Base-by-base conservation (phyloP, 2,113 vertebrate species). In the Propithecus coquereli region DNA sequence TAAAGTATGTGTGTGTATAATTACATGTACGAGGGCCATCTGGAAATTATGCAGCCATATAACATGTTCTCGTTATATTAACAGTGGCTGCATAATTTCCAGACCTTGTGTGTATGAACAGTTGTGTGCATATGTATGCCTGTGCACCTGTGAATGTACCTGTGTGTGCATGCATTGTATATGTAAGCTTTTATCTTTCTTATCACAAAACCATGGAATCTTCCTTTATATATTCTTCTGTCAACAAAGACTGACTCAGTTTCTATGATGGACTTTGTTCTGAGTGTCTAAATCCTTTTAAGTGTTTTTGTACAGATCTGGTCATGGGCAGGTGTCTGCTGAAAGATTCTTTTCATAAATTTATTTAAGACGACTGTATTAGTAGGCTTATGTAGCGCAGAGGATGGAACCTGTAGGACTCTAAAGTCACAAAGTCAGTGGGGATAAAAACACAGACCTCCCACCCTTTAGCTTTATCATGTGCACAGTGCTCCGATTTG, bases 401-500 rank as follows among this genome's bases (percentile, higher is more conserved):
- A 5, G 16, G 11, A 45, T 40, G n/a, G 74, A 76, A 63, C 59
- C 65, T 40, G 0, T 3, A 73, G 76, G 77, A 45, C 30, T 57
- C 7, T 1, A 27, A 54, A 70, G 16, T 43, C 74, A 84, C 80
- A n/a, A 23, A 45, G n/a, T 59, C 65, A 32, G 1, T 2, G 11
- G 32, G 65, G 22, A 16, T 76, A n/a, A 88, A 76, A 40, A 34
- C 18, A 1, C 22, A 47, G 71, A 4, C 43, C 17, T 57, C 73
- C 68, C 40, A 7, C 37, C 13, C 50, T 20, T 57, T 12, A 5
- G 5, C 40, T 59, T 65, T 43, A 7, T 10, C 32, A 2, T 17
- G 17, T 5, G 3, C 0, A 17, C 43, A 5, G 32, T 40, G 37
- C 25, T 59, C 25, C 20, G 3, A 0, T 22, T 8, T 54, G 30